Evolutionary conservation across 2,888 invertebrate species (phyloP), one percentile per base, ranked within the genome.

Genomic region (Mactromeris polynyma): DNA sequence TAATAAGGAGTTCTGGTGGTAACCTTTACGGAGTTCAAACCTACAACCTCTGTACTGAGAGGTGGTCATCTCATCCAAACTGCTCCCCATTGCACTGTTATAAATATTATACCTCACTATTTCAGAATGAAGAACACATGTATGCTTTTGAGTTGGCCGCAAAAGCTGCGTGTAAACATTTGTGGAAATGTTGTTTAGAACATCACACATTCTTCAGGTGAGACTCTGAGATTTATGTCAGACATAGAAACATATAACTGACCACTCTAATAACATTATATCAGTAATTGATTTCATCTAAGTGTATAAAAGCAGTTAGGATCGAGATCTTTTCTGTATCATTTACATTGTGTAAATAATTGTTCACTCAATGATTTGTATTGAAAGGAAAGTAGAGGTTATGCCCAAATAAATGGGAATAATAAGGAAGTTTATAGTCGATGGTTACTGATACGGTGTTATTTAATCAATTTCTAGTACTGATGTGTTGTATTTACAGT

Each of bases 131-230:
- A 95, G 98, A 99, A 94, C 98, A 98, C 96, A 99, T 99, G n/a
- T 99, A 99, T 97, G 99, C 99, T 9, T 99, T 99, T 97, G 99
- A 99, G 97, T 98, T 99, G 38, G 98, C 98, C 80, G 98, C 98
- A 87, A 98, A 98, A 95, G 97, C 98, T 38, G 99, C 99, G 26
- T 99, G 99, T 97, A 98, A 99, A 95, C 99, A 99, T 97, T 97
- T 99, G 94, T 99, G 99, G 99, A 98, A 98, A 94, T 99, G 99
- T 97, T 99, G 99, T 97, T 98, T 99, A 85, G 99, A 99, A 96
- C 99, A 99, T 96, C 99, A 99, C 97, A 98, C 98, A 4, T 97
- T 97, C 95, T 97, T 97, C 94, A 96, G 97, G 97, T 96, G 94
- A 92, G 87, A 69, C 1, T 54, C 21, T 6, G 19, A n/a, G 26